Evolutionary conservation across 2,113 vertebrate species (phyloP).

Genomic region (Budorcas taxicolor): DNA sequence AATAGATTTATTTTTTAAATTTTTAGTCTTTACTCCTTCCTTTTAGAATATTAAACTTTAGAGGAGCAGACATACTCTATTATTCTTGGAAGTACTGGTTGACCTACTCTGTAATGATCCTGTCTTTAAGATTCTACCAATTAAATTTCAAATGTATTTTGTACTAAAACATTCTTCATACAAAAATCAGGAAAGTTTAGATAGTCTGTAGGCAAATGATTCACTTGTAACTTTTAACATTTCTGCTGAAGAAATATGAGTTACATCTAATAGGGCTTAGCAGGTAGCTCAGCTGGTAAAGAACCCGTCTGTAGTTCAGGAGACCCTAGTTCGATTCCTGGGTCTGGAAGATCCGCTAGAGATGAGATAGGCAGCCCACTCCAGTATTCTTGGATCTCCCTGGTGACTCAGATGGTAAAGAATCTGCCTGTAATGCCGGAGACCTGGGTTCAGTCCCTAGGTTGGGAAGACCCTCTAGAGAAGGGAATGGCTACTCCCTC

Average conservation of each 20-base stretch:
- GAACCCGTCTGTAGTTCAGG: neutral
- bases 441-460: neutral
- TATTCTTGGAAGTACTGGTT: neutral
- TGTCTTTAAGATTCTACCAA: neutral
- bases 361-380: neutral
- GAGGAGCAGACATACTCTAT: neutral
- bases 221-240: neutral
- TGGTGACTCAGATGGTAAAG: neutral
- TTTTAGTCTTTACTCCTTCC: neutral
- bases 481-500: neutral
- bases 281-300: neutral
- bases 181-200: neutral
- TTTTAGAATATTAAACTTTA: neutral
- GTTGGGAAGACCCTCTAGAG: neutral
- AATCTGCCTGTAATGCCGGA: neutral
- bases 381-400: neutral
- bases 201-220: neutral
- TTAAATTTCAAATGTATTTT: neutral
- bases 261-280: neutral
- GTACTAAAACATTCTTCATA: neutral
- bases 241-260: neutral
- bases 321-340: neutral
- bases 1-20: neutral
- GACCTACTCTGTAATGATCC: neutral
- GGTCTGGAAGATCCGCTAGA: accelerated